A percentile compares a stretch with the other conserved stretches of the same genome.
Conservation (phyloP, 2,797 vertebrate genomes). For the Distichodus sexfasciatus region DNA sequence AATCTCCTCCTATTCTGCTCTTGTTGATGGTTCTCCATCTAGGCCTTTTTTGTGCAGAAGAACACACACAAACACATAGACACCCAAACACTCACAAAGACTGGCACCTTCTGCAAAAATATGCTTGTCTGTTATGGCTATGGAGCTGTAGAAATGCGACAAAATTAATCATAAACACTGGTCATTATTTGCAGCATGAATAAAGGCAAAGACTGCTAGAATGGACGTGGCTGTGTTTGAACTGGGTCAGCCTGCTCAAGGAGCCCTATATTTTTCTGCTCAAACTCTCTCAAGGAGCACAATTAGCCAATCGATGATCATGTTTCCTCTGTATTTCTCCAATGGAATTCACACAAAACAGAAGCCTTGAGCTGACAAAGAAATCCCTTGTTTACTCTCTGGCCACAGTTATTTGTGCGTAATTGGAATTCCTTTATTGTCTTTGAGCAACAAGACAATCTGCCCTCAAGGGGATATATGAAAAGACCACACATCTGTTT, state of each 20-base stretch:
- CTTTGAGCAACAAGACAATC: conserved; percentile 36
- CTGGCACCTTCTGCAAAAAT: conserved; percentile 25
- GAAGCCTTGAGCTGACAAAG: conserved; percentile 55
- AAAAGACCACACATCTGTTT: conserved; percentile 26
- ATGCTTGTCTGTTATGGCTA: neutral
- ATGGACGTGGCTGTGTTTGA: conserved; percentile 53
- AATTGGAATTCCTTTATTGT: conserved; percentile 49
- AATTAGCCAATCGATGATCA: conserved; percentile 60
- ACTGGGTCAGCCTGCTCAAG: conserved; percentile 34
- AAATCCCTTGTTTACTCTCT: conserved; percentile 25
- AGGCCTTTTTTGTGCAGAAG: neutral
- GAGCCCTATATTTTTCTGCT: conserved; percentile 53
- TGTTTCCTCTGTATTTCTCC: conserved; percentile 57
- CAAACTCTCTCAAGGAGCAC: conserved; percentile 32
- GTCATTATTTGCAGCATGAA: conserved; percentile 41
- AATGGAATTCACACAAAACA: conserved; percentile 55
- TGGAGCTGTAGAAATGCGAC: neutral
- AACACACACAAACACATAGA: neutral
- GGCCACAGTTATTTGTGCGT: conserved; percentile 21
- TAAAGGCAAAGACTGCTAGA: conserved; percentile 47
- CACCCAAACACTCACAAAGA: neutral
- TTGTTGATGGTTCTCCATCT: conserved; percentile 38
- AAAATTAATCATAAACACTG: conserved; percentile 16
- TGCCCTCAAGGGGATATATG: conserved; percentile 15
- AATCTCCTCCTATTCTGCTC: conserved; percentile 6